These are phyloP conservation scores for Limnodromus scolopaceus DNA, from an alignment of 2,797 vertebrate species.

Conservation along the genomic window DNA sequence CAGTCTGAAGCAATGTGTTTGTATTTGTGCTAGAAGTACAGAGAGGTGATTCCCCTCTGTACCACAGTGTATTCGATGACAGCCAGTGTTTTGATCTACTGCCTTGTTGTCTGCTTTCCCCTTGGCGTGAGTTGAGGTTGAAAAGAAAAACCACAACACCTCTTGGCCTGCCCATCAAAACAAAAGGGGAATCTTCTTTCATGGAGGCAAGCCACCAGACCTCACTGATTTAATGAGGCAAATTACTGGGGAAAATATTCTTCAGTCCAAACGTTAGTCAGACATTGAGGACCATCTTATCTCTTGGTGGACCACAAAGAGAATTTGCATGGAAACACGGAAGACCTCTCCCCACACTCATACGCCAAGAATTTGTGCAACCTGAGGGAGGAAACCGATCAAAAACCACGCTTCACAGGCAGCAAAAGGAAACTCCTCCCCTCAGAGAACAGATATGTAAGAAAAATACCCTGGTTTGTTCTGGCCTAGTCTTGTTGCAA, in stretches of 20 bases:
- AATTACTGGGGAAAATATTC: background rate
- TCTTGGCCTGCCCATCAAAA: background rate
- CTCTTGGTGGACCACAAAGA: background rate
- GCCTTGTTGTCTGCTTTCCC: background rate
- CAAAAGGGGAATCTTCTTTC: background rate
- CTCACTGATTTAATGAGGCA: background rate
- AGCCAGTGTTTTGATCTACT: background rate
- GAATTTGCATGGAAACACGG: background rate
- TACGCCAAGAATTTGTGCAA: background rate
- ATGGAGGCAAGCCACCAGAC: background rate
- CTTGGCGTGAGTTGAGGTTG: background rate
- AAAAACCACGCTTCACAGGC: background rate
- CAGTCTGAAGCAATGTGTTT: background rate
- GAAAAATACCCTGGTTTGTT: background rate
- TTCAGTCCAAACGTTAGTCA: background rate
- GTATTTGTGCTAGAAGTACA: background rate
- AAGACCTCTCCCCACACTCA: background rate
- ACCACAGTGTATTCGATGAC: fast-evolving
- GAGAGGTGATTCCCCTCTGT: background rate
- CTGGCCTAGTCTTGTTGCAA: background rate
- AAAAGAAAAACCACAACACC: background rate
- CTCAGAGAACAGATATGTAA: background rate
- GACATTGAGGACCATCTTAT: background rate
- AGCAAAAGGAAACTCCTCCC: background rate
- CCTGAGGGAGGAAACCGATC: background rate